These are phyloP conservation scores for Oncopodura yosiiana DNA, from an alignment of 1,140 invertebrate genomes.

Conservation along the genomic window DNA sequence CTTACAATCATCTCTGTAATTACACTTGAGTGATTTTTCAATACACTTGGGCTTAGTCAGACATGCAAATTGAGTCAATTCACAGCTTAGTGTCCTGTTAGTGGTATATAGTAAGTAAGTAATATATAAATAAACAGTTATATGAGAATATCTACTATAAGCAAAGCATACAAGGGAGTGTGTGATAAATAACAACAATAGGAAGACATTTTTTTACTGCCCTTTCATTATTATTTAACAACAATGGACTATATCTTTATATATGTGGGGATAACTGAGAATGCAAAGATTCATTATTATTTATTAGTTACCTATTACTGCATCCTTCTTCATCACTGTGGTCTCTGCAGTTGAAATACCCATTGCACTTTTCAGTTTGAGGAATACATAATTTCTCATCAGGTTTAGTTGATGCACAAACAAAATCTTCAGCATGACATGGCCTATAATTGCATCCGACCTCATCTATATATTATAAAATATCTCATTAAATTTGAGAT, in stretches of 20 bases:
- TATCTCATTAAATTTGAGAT: background rate
- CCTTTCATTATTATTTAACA: background rate
- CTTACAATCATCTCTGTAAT: constrained; percentile 78
- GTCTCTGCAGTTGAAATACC: constrained; percentile 76
- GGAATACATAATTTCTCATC: constrained; percentile 78
- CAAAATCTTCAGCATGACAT: constrained; percentile 72
- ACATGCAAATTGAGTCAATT: constrained; percentile 79
- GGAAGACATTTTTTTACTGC: too few relatives aligned
- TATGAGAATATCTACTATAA: too few relatives aligned
- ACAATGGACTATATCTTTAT: background rate
- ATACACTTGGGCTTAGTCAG: constrained; percentile 71
- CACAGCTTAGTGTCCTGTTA: constrained; percentile 19
- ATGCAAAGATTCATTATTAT: background rate
- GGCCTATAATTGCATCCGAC: constrained; percentile 54
- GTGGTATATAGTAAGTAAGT: background rate
- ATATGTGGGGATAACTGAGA: background rate
- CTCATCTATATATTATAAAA: background rate
- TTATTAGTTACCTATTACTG: constrained; percentile 32
- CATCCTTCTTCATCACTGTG: constrained; percentile 75
- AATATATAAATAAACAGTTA: background rate
- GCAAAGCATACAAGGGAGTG: too few relatives aligned
- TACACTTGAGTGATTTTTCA: constrained; percentile 61
- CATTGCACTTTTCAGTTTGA: constrained; percentile 77
- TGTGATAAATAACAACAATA: too few relatives aligned
- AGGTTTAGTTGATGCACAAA: constrained; percentile 51